Evolutionary conservation across 92 coral and sea anemone species (phyloP).

Genomic region (Parazoanthus darwini): DNA sequence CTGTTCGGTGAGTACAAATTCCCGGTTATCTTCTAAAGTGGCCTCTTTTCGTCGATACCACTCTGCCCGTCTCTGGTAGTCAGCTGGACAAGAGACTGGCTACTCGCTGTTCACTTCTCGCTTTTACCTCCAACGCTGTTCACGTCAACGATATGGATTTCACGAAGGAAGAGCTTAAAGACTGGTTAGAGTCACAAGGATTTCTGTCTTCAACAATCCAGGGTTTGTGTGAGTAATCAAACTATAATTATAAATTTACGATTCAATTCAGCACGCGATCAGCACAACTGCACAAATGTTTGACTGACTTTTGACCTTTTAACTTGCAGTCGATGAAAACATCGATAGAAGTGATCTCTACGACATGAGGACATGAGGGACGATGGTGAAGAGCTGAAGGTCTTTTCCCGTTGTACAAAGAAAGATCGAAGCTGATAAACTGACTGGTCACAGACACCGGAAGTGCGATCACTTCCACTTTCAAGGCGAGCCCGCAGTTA

Average conservation of each 20-base stretch:
- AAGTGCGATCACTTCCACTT: not conserved
- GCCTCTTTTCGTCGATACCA: too few relatives aligned
- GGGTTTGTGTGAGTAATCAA: not conserved
- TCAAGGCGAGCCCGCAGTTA: not conserved
- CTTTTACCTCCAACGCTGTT: too few relatives aligned
- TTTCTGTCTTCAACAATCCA: not conserved
- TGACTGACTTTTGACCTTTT: not conserved
- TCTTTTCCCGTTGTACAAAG: not conserved
- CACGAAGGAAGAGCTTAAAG: not conserved
- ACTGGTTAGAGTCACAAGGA: not conserved
- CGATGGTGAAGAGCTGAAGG: not conserved
- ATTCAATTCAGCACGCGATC: not conserved
- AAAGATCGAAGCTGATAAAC: not conserved
- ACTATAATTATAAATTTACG: not conserved
- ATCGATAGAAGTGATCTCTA: not conserved
- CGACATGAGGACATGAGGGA: too few relatives aligned
- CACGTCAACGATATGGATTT: not conserved
- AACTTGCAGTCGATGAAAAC: not conserved
- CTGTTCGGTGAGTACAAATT: too few relatives aligned
- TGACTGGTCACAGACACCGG: not conserved
- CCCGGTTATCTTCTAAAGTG: too few relatives aligned
- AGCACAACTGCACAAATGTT: not conserved
- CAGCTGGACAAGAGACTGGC: too few relatives aligned
- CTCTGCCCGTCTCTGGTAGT: too few relatives aligned
- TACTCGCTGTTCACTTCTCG: too few relatives aligned